Evolutionary conservation across 1,140 invertebrate species (phyloP), one percentile per base, ranked within the genome.

Genomic region (Megathymus violae): DNA sequence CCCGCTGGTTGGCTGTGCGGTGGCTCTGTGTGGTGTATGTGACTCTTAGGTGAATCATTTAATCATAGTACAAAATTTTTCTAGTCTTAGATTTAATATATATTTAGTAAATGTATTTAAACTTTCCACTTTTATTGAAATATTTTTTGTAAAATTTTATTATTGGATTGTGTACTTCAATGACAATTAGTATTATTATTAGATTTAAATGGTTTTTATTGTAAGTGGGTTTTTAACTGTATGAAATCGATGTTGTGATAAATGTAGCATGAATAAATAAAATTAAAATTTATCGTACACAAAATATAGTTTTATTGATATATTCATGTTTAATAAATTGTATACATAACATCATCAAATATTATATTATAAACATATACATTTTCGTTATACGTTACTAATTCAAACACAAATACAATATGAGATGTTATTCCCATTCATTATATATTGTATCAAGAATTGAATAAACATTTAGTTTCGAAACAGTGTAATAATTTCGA

Each of bases 261-360:
- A 52, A 52, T 68, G 52, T 56, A 67, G 59, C 54, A 60, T 77
- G 48, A 58, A 62, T 75, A 83, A 78, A 71, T 61, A 78, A 85
- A 90, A 88, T 83, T 79, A 91, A 90, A 89, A 78, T 82, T 82
- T 69, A 78, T 86, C 80, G 80, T 92, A 91, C 89, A 92, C 91
- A 92, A 92, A 92, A 92, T 92, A 92, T 92, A 92, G 89, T 91
- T 91, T 91, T 92, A 91, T 92, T 92, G 87, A 91, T 92, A 91
- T 91, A 91, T 90, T 82, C 88, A 91, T 90, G 84, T 91, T 91
- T 91, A 89, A 91, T 91, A 91, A 89, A 89, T 88, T 91, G 88
- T 91, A 91, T 91, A 91, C 87, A 91, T 89, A 91, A 91, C 85
- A 87, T 89, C 86, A 88, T 90, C 88, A 88, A 90, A 90, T 88